Evolutionary conservation across 2,113 vertebrate species (phyloP).

Genomic region (Cinclus mexicanus): DNA sequence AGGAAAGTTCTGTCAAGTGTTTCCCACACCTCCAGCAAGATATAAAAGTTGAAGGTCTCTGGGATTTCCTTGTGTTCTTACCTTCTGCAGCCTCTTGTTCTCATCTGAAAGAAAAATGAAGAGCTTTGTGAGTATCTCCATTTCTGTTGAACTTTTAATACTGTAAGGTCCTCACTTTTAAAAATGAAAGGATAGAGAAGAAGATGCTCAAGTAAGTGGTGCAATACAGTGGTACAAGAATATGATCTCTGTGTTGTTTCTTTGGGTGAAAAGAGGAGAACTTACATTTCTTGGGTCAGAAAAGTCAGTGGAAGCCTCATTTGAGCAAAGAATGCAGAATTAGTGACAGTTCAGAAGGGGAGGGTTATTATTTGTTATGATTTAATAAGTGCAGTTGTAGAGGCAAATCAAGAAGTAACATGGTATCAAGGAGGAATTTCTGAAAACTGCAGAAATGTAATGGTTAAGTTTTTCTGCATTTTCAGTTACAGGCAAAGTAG

Average conservation of each 20-base stretch:
- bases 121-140: conserved; percentile 69
- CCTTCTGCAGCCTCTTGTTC: background rate
- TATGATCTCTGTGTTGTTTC: background rate
- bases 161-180: background rate
- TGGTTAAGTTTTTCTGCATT: background rate
- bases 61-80: background rate
- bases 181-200: background rate
- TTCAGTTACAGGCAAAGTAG: background rate
- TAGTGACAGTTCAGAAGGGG: background rate
- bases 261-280: background rate
- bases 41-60: conserved; percentile 68
- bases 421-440: background rate
- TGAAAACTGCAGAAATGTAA: background rate
- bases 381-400: background rate
- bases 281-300: background rate
- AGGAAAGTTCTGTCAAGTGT: conserved; percentile 25
- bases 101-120: conserved; percentile 67
- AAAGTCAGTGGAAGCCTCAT: background rate
- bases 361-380: background rate
- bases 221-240: background rate
- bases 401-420: background rate
- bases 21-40: conserved; percentile 48
- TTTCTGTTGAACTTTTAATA: background rate
- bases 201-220: background rate
- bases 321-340: background rate